A percentile compares a stretch with the other conserved stretches of the same genome.
These are phyloP conservation scores for Clarias batrachus DNA, from an alignment of 2,113 vertebrate genomes.

Conservation along the genomic window DNA sequence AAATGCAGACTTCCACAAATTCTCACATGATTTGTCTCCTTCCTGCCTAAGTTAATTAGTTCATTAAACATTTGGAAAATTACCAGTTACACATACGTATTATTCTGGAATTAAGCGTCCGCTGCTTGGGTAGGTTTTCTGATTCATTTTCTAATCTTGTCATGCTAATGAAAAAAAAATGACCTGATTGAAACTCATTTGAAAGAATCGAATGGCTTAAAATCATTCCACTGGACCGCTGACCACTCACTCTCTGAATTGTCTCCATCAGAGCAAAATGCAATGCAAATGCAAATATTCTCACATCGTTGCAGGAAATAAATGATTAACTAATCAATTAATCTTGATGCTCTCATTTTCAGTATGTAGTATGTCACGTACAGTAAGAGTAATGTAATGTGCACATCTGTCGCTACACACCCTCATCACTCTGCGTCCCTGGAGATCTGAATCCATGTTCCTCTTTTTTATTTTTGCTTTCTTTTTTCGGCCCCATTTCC, in stretches of 20 bases:
- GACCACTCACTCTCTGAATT: neutral
- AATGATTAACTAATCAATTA: neutral
- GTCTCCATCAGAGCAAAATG: neutral
- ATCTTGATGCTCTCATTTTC: neutral
- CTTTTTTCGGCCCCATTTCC: neutral
- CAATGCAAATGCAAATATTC: neutral
- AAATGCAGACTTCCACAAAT: neutral
- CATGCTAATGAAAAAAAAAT: neutral
- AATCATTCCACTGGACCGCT: neutral
- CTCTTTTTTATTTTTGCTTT: neutral
- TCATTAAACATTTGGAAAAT: neutral
- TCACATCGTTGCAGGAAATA: neutral
- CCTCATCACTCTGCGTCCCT: neutral
- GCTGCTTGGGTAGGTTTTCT: neutral
- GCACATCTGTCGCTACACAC: neutral
- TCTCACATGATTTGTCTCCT: neutral
- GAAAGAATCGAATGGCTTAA: neutral
- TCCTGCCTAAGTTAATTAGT: neutral
- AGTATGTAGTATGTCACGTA: neutral
- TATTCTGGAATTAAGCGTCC: neutral
- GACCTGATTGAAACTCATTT: neutral
- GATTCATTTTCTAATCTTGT: neutral
- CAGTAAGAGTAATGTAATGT: neutral
- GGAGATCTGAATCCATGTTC: neutral
- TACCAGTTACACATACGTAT: neutral